Evolutionary conservation across 2,113 vertebrate genomes (phyloP).

Genomic region (Cebidichthys violaceus): DNA sequence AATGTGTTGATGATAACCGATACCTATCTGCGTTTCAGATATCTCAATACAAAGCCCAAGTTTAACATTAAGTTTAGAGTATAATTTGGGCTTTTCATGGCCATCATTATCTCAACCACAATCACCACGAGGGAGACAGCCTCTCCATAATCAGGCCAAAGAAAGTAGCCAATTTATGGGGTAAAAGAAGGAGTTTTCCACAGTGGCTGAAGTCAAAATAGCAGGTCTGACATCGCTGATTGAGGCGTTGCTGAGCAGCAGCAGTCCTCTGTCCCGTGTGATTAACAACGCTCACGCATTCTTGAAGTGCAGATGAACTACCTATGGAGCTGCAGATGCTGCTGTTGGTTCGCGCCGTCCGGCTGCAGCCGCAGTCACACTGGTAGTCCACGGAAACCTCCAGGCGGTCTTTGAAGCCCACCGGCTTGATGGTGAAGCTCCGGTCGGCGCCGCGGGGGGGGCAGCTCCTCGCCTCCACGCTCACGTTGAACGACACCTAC

Average conservation of each 20-base stretch:
- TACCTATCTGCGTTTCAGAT: neutral
- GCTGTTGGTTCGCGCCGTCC: conserved; percentile 78
- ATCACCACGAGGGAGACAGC: neutral
- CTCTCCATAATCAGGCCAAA: conserved; percentile 21
- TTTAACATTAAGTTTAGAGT: neutral
- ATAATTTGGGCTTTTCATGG: neutral
- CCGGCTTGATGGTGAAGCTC: conserved; percentile 91
- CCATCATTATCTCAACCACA: conserved; percentile 10
- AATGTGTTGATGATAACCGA: neutral
- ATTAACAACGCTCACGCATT: neutral
- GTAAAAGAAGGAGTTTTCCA: neutral
- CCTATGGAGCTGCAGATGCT: conserved; percentile 89
- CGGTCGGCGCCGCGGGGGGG: conserved; percentile 76
- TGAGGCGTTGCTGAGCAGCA: neutral
- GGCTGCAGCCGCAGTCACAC: conserved; percentile 90
- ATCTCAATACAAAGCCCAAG: neutral
- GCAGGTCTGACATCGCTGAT: neutral
- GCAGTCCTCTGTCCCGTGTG: neutral
- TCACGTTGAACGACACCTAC: conserved; percentile 92
- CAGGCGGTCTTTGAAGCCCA: conserved; percentile 94
- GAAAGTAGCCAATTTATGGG: neutral
- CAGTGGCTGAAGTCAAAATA: neutral
- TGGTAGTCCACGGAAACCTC: conserved; percentile 88
- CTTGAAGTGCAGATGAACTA: neutral
- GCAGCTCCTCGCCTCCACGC: conserved; percentile 90